Conservation (phyloP, 2,797 vertebrate genomes). For the Muscicapa comitata region DNA sequence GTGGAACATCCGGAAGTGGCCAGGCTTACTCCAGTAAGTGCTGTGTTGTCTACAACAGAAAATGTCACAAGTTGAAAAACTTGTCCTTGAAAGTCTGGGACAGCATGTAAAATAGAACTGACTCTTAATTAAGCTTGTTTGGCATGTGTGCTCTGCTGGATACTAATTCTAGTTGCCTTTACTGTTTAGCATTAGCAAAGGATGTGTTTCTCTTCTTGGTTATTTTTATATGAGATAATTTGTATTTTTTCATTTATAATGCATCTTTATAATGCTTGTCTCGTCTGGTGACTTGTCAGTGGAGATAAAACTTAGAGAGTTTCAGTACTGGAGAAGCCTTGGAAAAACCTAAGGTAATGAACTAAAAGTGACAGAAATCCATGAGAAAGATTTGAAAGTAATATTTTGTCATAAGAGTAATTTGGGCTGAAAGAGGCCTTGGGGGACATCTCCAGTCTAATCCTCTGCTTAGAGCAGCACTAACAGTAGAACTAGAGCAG, state of each 20-base stretch:
- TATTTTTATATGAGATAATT: not conserved
- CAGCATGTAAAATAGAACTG: not conserved
- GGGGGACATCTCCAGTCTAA: not conserved
- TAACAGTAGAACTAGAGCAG: not conserved
- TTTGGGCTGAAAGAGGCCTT: not conserved
- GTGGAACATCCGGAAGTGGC: conserved; percentile 89
- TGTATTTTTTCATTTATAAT: not conserved
- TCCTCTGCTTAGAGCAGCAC: not conserved
- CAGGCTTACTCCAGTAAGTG: conserved; percentile 82
- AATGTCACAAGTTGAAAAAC: not conserved
- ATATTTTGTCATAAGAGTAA: not conserved
- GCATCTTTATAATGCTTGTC: not conserved
- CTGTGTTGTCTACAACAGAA: not conserved
- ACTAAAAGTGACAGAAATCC: not conserved
- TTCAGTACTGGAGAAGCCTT: not conserved
- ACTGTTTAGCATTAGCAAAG: not conserved
- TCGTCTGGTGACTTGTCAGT: not conserved
- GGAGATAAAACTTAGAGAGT: not conserved
- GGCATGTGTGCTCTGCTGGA: accelerated
- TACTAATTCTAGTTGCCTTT: not conserved
- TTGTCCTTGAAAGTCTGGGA: not conserved
- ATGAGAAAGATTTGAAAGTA: not conserved
- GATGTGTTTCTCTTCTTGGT: not conserved
- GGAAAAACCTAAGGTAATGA: not conserved
- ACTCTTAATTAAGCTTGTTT: not conserved